Conservation (phyloP, 1,140 invertebrate genomes). For the Drosophila tsacasi region DNA sequence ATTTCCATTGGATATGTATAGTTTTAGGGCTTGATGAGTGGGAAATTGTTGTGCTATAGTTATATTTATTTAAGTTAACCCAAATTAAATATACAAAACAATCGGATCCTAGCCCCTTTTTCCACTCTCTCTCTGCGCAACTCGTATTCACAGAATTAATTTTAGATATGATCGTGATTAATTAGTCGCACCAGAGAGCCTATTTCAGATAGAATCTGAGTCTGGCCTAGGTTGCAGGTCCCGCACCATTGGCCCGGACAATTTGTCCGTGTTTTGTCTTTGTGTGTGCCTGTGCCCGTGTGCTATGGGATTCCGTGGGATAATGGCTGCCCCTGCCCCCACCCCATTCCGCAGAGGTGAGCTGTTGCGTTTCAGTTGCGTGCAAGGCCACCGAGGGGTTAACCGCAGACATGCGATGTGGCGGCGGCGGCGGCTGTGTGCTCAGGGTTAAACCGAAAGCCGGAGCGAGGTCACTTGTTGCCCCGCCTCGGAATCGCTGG, state of each 20-base stretch:
- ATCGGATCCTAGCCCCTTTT: neutral
- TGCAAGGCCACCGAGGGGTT: slow-evolving; percentile 43
- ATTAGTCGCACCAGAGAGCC: slow-evolving; percentile 31
- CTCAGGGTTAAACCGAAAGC: slow-evolving; percentile 28
- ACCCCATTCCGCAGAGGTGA: slow-evolving; percentile 1
- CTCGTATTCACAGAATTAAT: slow-evolving; percentile 9
- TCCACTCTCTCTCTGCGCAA: neutral
- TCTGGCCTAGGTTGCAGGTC: slow-evolving; percentile 5
- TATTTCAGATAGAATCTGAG: slow-evolving; percentile 61
- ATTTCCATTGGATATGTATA: neutral
- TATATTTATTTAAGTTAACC: neutral
- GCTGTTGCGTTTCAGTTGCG: slow-evolving; percentile 35
- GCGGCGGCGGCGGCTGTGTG: neutral
- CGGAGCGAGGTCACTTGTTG: slow-evolving; percentile 44
- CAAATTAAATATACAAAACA: neutral
- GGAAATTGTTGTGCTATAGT: neutral
- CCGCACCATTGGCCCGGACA: slow-evolving; percentile 14
- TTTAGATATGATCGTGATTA: slow-evolving; percentile 25
- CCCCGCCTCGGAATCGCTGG: slow-evolving; percentile 38
- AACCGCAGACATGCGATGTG: slow-evolving; percentile 47
- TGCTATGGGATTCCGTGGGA: neutral
- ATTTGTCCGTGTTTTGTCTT: neutral
- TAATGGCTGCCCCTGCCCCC: slow-evolving; percentile 3
- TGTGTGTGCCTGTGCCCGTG: neutral
- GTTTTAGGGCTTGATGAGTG: neutral